Percentiles rank a stretch among this genome's conserved stretches.
These are phyloP conservation scores for Pedionomus torquatus DNA, from an alignment of 2,113 vertebrate species.

Conservation along the genomic window DNA sequence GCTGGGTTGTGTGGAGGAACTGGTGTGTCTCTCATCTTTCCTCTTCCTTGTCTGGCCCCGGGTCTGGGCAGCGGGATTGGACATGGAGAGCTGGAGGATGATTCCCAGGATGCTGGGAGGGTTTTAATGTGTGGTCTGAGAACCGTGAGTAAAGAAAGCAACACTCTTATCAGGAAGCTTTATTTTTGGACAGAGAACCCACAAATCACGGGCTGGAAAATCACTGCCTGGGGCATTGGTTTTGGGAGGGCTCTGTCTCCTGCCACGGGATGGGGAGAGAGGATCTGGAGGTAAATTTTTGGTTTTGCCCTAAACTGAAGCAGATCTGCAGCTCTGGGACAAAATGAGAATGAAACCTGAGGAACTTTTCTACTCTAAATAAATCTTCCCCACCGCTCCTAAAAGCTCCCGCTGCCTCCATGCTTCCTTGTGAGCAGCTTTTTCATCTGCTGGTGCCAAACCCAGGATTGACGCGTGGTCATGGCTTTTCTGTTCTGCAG, in stretches of 20 bases:
- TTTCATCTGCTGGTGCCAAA: background rate
- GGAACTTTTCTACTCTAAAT: background rate
- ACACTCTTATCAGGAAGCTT: background rate
- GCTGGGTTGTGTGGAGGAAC: background rate
- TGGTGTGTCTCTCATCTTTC: too few species aligned
- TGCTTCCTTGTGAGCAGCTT: background rate
- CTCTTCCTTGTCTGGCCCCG: background rate
- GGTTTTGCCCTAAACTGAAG: background rate
- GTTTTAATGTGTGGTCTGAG: background rate
- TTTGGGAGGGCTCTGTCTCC: background rate
- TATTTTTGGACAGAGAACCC: background rate
- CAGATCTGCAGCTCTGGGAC: background rate
- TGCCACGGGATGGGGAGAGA: background rate
- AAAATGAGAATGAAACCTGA: background rate
- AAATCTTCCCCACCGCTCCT: background rate
- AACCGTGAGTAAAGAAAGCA: background rate
- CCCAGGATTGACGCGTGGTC: rapidly evolving
- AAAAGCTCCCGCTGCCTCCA: background rate
- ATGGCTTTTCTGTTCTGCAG: background rate
- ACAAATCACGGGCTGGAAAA: background rate
- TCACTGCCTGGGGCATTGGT: background rate
- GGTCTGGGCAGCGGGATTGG: background rate
- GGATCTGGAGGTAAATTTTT: background rate
- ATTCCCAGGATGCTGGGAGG: rapidly evolving
- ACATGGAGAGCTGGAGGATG: background rate